phyloP scores from a whole-genome alignment of 2,113 vertebrate genomes.

The Leiothrix lutea region DNA sequence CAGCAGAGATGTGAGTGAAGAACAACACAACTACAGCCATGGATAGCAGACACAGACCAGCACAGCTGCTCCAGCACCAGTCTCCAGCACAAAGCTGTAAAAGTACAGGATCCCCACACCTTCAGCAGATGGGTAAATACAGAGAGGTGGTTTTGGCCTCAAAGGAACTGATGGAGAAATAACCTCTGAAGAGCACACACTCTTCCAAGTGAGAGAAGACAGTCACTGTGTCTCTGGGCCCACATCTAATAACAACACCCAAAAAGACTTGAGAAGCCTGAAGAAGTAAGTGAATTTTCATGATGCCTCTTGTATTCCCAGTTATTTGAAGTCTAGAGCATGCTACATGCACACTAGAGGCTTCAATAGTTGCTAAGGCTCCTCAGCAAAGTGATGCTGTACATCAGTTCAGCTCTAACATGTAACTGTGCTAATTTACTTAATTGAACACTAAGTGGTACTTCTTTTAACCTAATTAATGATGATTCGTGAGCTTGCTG shows the following conservation, averaged over 20 bases:
- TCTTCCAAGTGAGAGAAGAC: neutral
- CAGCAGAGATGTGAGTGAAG: neutral
- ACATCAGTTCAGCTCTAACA: neutral
- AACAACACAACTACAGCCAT: accelerated
- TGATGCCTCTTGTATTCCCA: accelerated
- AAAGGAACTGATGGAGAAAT: neutral
- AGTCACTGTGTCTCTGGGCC: neutral
- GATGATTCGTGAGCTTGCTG: neutral
- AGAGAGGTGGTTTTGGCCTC: neutral
- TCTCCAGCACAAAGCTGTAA: neutral
- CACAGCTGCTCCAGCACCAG: accelerated
- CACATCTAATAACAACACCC: neutral
- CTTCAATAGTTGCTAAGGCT: neutral
- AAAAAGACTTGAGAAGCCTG: neutral
- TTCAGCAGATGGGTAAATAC: neutral
- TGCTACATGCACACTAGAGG: neutral
- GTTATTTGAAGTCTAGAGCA: neutral
- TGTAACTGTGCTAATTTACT: neutral
- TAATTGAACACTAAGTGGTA: neutral
- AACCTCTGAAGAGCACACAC: neutral
- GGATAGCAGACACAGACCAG: neutral
- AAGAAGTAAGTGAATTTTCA: neutral
- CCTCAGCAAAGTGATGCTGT: neutral
- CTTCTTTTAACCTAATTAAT: neutral
- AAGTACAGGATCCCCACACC: neutral